These are phyloP conservation scores for Mionectes macconnelli DNA, from an alignment of 2,113 vertebrate species.

Conservation along the genomic window DNA sequence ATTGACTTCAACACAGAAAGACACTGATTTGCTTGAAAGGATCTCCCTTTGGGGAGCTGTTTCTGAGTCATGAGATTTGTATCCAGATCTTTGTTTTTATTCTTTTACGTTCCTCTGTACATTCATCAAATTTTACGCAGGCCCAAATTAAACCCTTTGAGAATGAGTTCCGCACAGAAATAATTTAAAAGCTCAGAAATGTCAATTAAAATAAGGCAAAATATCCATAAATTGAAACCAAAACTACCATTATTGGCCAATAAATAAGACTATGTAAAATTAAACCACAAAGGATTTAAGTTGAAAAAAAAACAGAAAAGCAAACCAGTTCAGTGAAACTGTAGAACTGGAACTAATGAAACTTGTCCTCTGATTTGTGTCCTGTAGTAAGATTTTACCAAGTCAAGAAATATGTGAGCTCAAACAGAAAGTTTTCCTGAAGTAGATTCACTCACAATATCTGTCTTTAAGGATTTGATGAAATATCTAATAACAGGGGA, in stretches of 20 bases:
- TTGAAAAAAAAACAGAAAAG: background rate
- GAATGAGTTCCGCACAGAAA: background rate
- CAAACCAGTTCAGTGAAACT: constrained; percentile 9
- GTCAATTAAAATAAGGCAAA: constrained; percentile 51
- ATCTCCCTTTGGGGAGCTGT: background rate
- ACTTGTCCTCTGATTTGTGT: background rate
- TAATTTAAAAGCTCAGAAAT: constrained; percentile 18
- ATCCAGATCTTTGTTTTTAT: constrained; percentile 22
- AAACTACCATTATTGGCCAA: background rate
- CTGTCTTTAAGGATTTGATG: background rate
- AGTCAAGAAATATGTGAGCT: background rate
- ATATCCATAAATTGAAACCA: constrained; percentile 28
- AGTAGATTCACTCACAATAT: background rate
- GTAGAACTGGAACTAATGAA: constrained; percentile 13
- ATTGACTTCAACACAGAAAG: background rate
- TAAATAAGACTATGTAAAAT: background rate
- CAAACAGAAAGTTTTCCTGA: background rate
- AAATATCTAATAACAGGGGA: background rate
- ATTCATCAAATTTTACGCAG: constrained; percentile 15
- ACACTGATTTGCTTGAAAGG: constrained; percentile 27
- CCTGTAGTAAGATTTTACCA: background rate
- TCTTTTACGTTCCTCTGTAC: background rate
- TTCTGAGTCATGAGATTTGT: background rate
- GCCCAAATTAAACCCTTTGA: constrained; percentile 35
- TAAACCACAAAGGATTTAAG: background rate